phyloP scores from a whole-genome alignment of 1,140 invertebrate species.

The Heliconius himera region DNA sequence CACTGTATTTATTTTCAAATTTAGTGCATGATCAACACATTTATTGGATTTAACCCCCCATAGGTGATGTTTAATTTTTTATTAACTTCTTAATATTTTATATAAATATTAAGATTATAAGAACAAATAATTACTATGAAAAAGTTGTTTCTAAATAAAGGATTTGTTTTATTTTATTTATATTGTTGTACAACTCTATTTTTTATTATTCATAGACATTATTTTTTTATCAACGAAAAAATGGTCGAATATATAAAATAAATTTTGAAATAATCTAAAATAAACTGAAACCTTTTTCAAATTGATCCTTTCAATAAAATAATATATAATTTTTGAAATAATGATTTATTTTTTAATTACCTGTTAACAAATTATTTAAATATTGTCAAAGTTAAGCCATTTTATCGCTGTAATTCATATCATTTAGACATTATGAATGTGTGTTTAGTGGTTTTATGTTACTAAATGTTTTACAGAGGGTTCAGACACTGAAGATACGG shows the following conservation, averaged over 20 bases:
- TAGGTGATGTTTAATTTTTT: neutral
- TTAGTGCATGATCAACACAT: slow-evolving; percentile 34
- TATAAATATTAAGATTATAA: too few relatives aligned
- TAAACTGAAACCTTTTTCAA: too few relatives aligned
- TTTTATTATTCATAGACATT: neutral
- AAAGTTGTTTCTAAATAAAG: neutral
- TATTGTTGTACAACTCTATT: neutral
- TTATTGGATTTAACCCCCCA: slow-evolving; percentile 13
- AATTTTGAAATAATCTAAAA: too few relatives aligned
- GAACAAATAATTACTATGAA: too few relatives aligned
- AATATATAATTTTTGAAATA: too few relatives aligned
- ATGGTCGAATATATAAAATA: neutral
- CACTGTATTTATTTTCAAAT: slow-evolving; percentile 10
- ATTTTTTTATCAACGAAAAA: neutral
- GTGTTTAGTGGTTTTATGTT: slow-evolving; percentile 49
- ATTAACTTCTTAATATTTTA: neutral
- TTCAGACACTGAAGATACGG: slow-evolving; percentile 74
- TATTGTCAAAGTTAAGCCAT: neutral
- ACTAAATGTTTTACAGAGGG: slow-evolving; percentile 74
- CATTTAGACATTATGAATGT: slow-evolving; percentile 22
- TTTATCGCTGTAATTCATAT: neutral
- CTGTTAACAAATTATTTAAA: neutral
- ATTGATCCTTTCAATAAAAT: too few relatives aligned
- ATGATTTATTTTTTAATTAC: too few relatives aligned
- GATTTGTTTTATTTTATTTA: neutral